Base-by-base conservation (phyloP, 2,113 vertebrate genomes). In the Mesitornis unicolor region DNA sequence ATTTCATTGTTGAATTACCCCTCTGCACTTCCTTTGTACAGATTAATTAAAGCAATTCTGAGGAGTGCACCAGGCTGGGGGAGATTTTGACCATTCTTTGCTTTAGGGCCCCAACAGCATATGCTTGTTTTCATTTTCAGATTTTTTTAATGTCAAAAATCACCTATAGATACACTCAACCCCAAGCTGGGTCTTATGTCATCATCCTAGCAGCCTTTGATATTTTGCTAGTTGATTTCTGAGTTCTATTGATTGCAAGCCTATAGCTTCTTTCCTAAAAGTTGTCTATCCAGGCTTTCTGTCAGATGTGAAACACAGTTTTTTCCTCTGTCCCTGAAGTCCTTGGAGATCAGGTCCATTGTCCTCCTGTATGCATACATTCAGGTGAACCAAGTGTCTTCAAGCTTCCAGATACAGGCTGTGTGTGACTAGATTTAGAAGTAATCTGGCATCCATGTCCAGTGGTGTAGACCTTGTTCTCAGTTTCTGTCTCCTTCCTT, bases 51-150 rank as follows among this genome's bases (percentile, higher is more conserved):
- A 63, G 29, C 9, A 29, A 25, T 68, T 83, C 31, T 35, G 19
- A 79, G 20, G 35, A 56, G 6, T 71, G 17, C 16, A 16, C 78
- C 20, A 31, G n/a, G 15, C 80, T 86, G 21, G 5, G 47, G 7
- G 7, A 9, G 3, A 3, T 1, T 18, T 68, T 73, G 1, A 6
- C 42, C 0, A 29, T 36, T 86, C 80, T 84, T 89, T 57, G 6
- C 28, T 57, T 48, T 61, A 70, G 38, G 31, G 1, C 5, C 11
- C 16, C 24, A 60, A 20, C 6, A 85, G 6, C 11, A 31, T 50
- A 29, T 48, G 2, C 45, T 73, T 80, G 31, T 28, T 56, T 65
- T 20, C 18, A 47, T 15, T 74, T 94, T 82, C 47, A 67, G 57
- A 43, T 76, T 76, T 9, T 68, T 87, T 29, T 36, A 36, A 68